Base-by-base conservation (phyloP, 2,888 invertebrate species). In the Plagiodera versicolora region DNA sequence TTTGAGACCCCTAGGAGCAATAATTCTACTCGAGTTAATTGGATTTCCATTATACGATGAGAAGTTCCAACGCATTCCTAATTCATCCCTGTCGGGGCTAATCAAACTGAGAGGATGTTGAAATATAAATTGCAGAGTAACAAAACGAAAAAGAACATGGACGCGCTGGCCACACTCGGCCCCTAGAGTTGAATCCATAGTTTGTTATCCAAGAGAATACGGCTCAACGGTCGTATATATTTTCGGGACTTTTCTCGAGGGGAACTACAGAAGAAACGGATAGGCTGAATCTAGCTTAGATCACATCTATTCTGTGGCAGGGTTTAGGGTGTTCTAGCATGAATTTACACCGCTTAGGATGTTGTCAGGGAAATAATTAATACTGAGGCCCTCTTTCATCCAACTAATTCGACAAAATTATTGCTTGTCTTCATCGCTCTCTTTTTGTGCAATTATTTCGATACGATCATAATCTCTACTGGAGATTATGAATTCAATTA, bases 201-300 rank as follows among this genome's bases (percentile, higher is more conserved):
- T 44, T 53, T 53, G 53, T 44, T 53, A 53, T 44, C 44, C 24
- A 17, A 53, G 19, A 11, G 46, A 44, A 39, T n/a, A 16, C 6
- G 44, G 44, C 53, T 44, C 53, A 30, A 35, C 44, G 45, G 53
- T 20, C 53, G 44, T 70, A 68, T 68, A 71, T 72, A 71, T 71
- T 68, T 71, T 71, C 68, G 58, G 56, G 59, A 60, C 60, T 61
- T 65, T 55, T 69, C 69, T 68, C 70, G 47, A 58, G 60, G 65
- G 71, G 64, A 61, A 62, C 63, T 47, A 54, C 52, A 62, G 56
- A 69, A 67, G 71, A 69, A 70, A 72, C 68, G 71, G 70, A 72
- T 73, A 70, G 65, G 68, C 66, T 54, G 53, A 61, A 59, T 58
- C 49, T 58, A 57, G 63, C 56, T 57, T 56, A 56, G 57, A 60